Conservation (phyloP, 2,888 invertebrate species). For the Gnatocerus cornutus region DNA sequence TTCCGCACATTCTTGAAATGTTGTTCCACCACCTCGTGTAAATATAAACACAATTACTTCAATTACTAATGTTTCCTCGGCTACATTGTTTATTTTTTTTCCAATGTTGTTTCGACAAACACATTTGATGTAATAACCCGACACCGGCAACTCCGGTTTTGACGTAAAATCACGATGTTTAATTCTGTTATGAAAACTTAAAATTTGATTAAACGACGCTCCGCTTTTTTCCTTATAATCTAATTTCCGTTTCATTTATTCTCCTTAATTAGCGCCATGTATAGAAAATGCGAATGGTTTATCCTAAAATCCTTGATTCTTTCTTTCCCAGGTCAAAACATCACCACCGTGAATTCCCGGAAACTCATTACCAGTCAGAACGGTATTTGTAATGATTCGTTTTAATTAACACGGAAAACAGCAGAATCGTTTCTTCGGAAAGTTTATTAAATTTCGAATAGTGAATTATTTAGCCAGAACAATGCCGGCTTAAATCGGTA, state of each 20-base stretch:
- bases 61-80: constrained; percentile 20
- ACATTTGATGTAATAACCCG: constrained; percentile 9
- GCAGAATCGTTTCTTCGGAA: background rate
- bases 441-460: constrained; percentile 42
- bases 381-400: constrained; percentile 39
- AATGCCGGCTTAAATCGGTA: constrained; percentile 40
- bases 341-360: constrained; percentile 6
- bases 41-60: constrained; percentile 30
- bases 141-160: constrained; percentile 6
- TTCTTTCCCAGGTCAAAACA: background rate
- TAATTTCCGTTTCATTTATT: constrained; percentile 10
- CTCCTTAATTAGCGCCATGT: constrained; percentile 10
- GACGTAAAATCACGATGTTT: background rate
- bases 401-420: constrained; percentile 40
- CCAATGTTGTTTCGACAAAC: constrained; percentile 25
- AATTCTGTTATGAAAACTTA: constrained; percentile 4
- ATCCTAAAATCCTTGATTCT: constrained; percentile 1
- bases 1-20: background rate
- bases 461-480: constrained; percentile 30
- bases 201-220: background rate
- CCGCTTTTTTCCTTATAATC: constrained; percentile 15
- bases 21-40: constrained; percentile 17
- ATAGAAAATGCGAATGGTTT: constrained; percentile 11
- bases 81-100: constrained; percentile 21
- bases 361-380: constrained; percentile 25